Base-by-base conservation (phyloP, 1,140 invertebrate species). In the Trachelipus rathkii region DNA sequence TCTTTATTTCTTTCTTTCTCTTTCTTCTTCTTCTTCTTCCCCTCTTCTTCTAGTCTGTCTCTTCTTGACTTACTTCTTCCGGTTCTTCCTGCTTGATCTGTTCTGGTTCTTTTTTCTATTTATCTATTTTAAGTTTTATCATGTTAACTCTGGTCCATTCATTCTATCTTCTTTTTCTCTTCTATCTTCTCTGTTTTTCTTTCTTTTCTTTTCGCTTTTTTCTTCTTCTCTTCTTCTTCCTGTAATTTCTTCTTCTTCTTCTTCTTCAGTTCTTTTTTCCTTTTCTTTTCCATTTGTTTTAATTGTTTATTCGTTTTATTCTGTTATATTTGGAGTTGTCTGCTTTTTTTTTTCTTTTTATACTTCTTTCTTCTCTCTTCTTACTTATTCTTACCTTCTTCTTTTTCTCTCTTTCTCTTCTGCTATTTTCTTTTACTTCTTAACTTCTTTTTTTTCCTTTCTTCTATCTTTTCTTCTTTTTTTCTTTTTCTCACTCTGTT, bases 61-160 rank as follows among this genome's bases (percentile, higher is more conserved):
- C 19, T 70, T 33, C 19, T 19, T 19, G 8, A 10, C 24, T 21
- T 19, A 10, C 19, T 70, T 19, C 19, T 21, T 70, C 68, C 19
- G 8, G 9, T 19, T 21, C 68, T 70, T n/a, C n/a, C n/a, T n/a
- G n/a, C n/a, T n/a, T n/a, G n/a, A n/a, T n/a, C n/a, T n/a, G n/a
- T n/a, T n/a, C n/a, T n/a, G n/a, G n/a, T n/a, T n/a, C n/a, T n/a
- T n/a, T n/a, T n/a, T n/a, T n/a, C n/a, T n/a, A n/a, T n/a, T n/a
- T n/a, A n/a, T n/a, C n/a, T n/a, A n/a, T 33, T 70, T 70, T 70
- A 9, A 9, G 8, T 70, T 70, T 19, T 70, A 9, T 70, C 68
- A 10, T 19, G 8, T 21, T 70, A 9, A 10, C 19, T 70, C n/a
- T 70, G 9, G 8, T 19, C 10, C 24, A 10, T 33, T 19, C 68